These are phyloP conservation scores for Musca vetustissima DNA, from an alignment of 1,140 invertebrate species.

Conservation along the genomic window DNA sequence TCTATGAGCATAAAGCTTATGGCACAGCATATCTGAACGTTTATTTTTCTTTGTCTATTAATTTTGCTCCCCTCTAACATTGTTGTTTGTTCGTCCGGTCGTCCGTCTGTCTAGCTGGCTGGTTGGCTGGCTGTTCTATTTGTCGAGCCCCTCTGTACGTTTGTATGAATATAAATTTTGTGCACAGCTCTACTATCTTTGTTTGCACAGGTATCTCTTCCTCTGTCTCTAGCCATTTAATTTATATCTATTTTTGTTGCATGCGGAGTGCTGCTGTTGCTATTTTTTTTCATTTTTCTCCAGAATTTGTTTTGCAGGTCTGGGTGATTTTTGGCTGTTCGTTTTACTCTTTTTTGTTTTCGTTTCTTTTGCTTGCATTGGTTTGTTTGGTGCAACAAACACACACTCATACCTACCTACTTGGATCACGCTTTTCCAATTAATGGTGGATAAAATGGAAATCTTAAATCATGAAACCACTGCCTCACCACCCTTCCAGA, in stretches of 20 bases:
- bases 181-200: background rate
- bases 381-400: background rate
- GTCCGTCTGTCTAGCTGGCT: background rate
- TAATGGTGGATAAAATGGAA: constrained; percentile 16
- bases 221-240: too few relatives aligned
- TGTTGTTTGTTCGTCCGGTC: too few relatives aligned
- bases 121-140: background rate
- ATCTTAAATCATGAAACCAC: background rate
- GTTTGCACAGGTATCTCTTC: constrained; percentile 22
- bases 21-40: too few relatives aligned
- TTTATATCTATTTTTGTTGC: constrained; percentile 16
- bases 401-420: background rate
- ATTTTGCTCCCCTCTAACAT: too few relatives aligned
- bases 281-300: background rate
- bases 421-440: constrained; percentile 19
- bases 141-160: too few relatives aligned
- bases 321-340: background rate
- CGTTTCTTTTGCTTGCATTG: too few relatives aligned
- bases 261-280: background rate
- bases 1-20: too few relatives aligned
- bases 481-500: background rate
- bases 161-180: too few relatives aligned
- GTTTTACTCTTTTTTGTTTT: background rate
- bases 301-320: background rate
- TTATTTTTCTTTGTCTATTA: too few relatives aligned